Conservation (phyloP, 2,797 vertebrate genomes). For the Hydrolagus colliei region DNA sequence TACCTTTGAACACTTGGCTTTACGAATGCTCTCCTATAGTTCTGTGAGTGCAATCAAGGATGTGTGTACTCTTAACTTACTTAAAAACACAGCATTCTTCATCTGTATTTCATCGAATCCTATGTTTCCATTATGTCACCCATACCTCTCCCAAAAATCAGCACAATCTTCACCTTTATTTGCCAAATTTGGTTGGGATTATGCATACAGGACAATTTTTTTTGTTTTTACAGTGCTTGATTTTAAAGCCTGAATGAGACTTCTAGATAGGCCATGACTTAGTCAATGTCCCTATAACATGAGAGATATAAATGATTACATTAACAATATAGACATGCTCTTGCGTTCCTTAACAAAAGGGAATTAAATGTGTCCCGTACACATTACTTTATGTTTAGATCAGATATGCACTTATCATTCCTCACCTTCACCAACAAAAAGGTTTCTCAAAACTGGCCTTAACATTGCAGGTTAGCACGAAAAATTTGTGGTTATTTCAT, state of each 20-base stretch:
- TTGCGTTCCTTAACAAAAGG: background rate
- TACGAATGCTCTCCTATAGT: background rate
- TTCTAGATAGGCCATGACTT: too few relatives aligned
- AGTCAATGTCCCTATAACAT: too few relatives aligned
- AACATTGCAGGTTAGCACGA: background rate
- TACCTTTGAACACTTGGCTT: conserved; percentile 9
- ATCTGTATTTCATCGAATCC: background rate
- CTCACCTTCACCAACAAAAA: background rate
- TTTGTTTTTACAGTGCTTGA: too few relatives aligned
- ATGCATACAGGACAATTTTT: too few relatives aligned
- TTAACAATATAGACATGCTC: background rate
- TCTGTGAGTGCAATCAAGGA: background rate
- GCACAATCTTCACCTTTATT: background rate
- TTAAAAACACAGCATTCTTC: background rate
- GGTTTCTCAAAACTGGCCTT: background rate
- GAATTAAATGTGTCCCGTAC: background rate
- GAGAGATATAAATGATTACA: too few relatives aligned
- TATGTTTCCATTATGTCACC: background rate
- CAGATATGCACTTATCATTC: background rate
- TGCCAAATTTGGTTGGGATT: too few relatives aligned
- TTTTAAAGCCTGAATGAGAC: too few relatives aligned
- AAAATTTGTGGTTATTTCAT: background rate
- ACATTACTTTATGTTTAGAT: background rate
- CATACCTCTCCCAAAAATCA: background rate
- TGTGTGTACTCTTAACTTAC: background rate